Base-by-base conservation (phyloP, 2,888 invertebrate genomes). In the Mystacides longicornis region DNA sequence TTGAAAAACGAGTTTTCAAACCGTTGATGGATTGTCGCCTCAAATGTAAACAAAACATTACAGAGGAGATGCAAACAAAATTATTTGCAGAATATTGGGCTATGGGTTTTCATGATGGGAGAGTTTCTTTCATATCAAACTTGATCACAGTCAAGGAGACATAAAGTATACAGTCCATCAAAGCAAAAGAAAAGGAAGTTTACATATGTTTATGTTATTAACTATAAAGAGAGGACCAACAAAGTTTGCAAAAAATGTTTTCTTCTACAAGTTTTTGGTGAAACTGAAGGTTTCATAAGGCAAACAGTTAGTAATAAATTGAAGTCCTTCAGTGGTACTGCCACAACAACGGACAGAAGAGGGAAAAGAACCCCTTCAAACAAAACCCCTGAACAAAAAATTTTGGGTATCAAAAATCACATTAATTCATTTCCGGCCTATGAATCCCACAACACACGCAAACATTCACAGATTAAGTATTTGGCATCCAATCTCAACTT, bases 371-470 rank as follows among this genome's bases (percentile, higher is more conserved):
- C 21, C 4, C 45, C 45, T 5, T 11, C 11, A 20, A 45, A 45
- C 20, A 45, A 45, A 21, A 45, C 45, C 4, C 45, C 45, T 3
- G 20, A 45, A 45, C 5, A 19, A 45, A 45, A 45, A 19, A 7
- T 45, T 45, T 5, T 3, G 20, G 45, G 20, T 11, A 16, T 45
- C 4, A 45, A 20, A 45, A 45, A 45, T 7, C 45, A 45, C 45
- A 45, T 45, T 19, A 45, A 45, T 45, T 45, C 45, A 45, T 45
- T 45, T 45, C 45, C 45, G 3, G 45, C 45, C 4, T 45, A 45
- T 45, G 45, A 45, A 16, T 45, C 45, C 7, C 45, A 7, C 20
- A 20, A 45, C 16, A 45, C 45, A 19, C 18, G 45, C 21, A n/a
- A n/a, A n/a, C n/a, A n/a, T n/a, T n/a, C n/a, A 45, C 43, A 43